Conservation (phyloP, 1,140 invertebrate genomes). For the Manduca sexta region DNA sequence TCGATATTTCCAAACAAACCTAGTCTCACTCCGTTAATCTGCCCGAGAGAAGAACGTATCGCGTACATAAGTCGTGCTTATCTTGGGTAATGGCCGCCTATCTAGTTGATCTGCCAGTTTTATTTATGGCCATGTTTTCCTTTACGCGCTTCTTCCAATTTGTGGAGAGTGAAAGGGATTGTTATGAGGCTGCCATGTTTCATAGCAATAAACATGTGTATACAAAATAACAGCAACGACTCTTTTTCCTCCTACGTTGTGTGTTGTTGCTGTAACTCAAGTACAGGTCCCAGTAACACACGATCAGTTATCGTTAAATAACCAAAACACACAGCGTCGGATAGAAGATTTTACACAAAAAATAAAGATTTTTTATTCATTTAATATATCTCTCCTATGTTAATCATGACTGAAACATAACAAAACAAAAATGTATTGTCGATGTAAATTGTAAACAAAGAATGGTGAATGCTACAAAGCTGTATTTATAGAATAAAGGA, state of each 20-base stretch:
- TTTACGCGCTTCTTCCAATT: slow-evolving; percentile 70
- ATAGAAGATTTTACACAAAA: no score
- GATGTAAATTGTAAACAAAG: no score
- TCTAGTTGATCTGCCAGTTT: slow-evolving; percentile 69
- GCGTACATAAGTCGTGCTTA: slow-evolving; percentile 66
- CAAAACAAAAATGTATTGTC: no score
- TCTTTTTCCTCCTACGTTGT: slow-evolving; percentile 30
- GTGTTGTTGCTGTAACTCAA: no score
- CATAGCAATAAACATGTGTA: slow-evolving; percentile 71
- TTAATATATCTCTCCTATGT: no score
- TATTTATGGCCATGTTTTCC: slow-evolving; percentile 71
- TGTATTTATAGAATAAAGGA: not conserved
- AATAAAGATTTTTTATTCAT: no score
- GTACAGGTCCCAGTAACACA: no score
- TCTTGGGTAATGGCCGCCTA: slow-evolving; percentile 68
- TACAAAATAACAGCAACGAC: slow-evolving; percentile 69
- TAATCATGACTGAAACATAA: no score
- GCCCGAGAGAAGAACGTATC: slow-evolving; percentile 46
- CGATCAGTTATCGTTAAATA: no score
- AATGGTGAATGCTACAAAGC: no score
- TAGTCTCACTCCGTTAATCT: slow-evolving; percentile 64
- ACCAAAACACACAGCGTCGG: no score
- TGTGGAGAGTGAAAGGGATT: slow-evolving; percentile 72
- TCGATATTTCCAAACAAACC: slow-evolving; percentile 69
- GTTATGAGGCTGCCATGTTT: slow-evolving; percentile 70